These are phyloP conservation scores for Archegozetes longisetosus DNA, from an alignment of 1,140 invertebrate genomes.

Conservation along the genomic window DNA sequence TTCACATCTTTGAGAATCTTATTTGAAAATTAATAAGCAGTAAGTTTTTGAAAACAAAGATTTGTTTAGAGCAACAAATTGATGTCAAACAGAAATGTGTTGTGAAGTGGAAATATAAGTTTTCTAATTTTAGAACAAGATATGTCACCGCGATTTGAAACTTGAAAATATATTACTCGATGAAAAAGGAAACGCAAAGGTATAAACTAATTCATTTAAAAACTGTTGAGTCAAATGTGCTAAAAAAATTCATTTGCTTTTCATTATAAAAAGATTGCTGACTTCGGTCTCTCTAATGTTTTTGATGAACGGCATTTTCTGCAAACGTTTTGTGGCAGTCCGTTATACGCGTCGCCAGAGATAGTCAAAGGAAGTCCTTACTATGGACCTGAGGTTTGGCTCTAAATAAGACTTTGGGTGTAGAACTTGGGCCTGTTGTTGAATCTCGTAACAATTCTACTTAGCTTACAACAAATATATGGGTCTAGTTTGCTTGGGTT, in stretches of 20 bases:
- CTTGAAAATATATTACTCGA: conserved; percentile 96
- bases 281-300: conserved; percentile 96
- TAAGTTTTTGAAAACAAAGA: no score
- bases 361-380: conserved; percentile 96
- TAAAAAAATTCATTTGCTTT: neutral
- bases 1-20: no score
- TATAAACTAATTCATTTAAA: conserved; percentile 25
- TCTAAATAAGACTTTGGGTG: no score
- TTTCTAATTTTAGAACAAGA: conserved; percentile 54
- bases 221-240: neutral
- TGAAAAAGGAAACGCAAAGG: conserved; percentile 85
- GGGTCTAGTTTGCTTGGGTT: no score
- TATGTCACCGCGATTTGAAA: conserved; percentile 94
- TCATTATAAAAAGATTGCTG: conserved; percentile 59
- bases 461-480: no score
- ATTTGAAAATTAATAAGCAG: no score
- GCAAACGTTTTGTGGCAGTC: conserved; percentile 92
- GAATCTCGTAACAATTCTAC: no score
- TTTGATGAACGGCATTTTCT: conserved; percentile 69
- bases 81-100: no score
- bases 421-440: no score
- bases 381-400: conserved; percentile 78
- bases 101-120: no score
- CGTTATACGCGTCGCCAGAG: conserved; percentile 94
- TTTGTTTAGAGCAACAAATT: no score